A percentile compares a stretch with the other conserved stretches of the same genome.
These are phyloP conservation scores for Aphis craccivora DNA, from an alignment of 1,140 invertebrate species.

Conservation along the genomic window DNA sequence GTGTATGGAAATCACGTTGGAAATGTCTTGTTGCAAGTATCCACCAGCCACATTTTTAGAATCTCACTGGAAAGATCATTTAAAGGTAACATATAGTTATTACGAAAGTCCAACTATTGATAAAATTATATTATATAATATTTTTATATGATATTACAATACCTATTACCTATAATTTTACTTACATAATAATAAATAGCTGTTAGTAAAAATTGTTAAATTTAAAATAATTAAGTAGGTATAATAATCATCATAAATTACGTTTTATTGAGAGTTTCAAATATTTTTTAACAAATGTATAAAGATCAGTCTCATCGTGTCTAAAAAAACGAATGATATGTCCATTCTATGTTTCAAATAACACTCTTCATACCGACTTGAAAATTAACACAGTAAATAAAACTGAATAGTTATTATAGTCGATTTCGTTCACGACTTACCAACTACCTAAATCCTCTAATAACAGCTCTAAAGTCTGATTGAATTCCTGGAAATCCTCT, in stretches of 20 bases:
- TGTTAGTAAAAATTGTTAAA: constrained; percentile 70
- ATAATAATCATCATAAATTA: not conserved
- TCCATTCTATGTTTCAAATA: too few species aligned
- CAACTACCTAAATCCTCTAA: too few species aligned
- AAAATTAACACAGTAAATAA: too few species aligned
- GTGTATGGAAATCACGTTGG: constrained; percentile 96
- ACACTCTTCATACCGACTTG: too few species aligned
- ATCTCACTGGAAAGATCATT: constrained; percentile 86
- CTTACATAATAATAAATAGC: too few species aligned
- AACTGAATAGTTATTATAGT: too few species aligned
- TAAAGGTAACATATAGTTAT: constrained; percentile 72
- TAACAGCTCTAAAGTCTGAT: too few species aligned
- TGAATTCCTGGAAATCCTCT: too few species aligned
- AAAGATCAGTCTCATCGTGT: not conserved
- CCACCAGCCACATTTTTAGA: constrained; percentile 75
- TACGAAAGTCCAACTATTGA: not conserved
- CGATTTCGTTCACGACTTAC: too few species aligned
- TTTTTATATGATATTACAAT: too few species aligned
- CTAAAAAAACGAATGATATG: not conserved
- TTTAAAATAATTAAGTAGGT: constrained; percentile 64
- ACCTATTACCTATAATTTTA: too few species aligned
- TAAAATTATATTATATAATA: not conserved
- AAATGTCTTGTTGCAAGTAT: constrained; percentile 96
- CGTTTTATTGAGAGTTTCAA: not conserved
- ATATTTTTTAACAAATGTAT: not conserved